Base-by-base conservation (phyloP, 1,140 invertebrate genomes). In the Pogonus chalceus region DNA sequence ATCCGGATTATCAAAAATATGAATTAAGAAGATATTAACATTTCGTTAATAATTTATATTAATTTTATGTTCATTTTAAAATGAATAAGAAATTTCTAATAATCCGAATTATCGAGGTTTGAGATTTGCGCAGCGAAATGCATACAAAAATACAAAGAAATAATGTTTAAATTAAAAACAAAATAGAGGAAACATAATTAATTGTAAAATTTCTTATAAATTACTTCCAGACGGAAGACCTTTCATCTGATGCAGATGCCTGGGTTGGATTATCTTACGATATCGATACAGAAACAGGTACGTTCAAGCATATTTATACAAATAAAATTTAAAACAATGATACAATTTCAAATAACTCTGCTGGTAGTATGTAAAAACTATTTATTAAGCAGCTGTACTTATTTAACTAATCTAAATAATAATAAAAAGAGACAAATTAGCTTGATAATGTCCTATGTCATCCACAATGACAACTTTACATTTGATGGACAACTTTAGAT, bases 261-360 rank as follows among this genome's bases (percentile, higher is more conserved):
- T 89, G 86, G 86, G 81, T 81, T 49, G 86, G 85, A 21, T 73
- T 89, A 7, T 76, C 83, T 2, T 90, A 90, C 68, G 88, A 84
- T 52, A 82, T 91, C 51, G 90, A 93, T 72, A 84, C 85, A 49
- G 90, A 93, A 78, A 92, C 90, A 60, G 90, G 90, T 92, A 68
- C 78, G 81, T n/a, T n/a, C n/a, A n/a, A n/a, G n/a, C n/a, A n/a
- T n/a, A n/a, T n/a, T n/a, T n/a, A n/a, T 77, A 9, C 2, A 1
- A 49, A 14, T 14, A 35, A 9, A 35, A 35, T 9, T 35, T 14
- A 7, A 24, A 50, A n/a, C 2, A 23, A 14, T 24, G 2, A 22
- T 20, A 22, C 23, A 20, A 10, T 12, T 46, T 7, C 4, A 10
- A 10, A 46, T 46, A 46, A n/a, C 7, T 18, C 7, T 46, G 49